Conservation (phyloP, 1,140 invertebrate species). For the Mercenaria mercenaria region DNA sequence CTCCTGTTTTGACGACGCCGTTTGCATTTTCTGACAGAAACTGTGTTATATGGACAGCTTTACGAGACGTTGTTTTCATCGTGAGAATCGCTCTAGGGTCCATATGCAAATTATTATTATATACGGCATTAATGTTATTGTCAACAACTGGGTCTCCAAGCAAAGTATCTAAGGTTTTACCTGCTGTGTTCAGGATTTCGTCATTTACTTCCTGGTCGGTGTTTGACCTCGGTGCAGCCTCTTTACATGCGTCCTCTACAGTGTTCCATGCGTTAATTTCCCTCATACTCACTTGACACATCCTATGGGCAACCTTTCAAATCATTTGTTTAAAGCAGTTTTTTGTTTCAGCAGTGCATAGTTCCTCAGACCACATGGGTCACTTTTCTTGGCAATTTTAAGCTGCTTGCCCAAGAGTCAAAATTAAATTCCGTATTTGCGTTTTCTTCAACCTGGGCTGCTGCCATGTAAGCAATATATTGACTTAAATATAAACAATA, state of each 20-base stretch:
- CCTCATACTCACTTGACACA: background rate
- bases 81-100: background rate
- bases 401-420: background rate
- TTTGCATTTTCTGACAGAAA: background rate
- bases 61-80: background rate
- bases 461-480: too few relatives aligned
- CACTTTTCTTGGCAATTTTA: background rate
- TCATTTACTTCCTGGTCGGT: too few relatives aligned
- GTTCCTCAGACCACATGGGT: background rate
- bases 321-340: background rate
- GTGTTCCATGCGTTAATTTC: background rate
- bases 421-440: slow-evolving; percentile 4
- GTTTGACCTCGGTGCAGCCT: too few relatives aligned
- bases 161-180: background rate
- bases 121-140: background rate
- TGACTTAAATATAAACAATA: too few relatives aligned
- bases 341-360: background rate
- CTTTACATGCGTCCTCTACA: background rate
- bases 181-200: background rate
- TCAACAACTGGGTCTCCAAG: background rate
- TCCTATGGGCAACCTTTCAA: background rate
- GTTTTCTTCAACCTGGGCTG: too few relatives aligned
- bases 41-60: background rate
- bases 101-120: background rate
- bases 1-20: background rate